Conservation (phyloP, 2,113 vertebrate genomes). For the Forbesichthys papilliferus region DNA sequence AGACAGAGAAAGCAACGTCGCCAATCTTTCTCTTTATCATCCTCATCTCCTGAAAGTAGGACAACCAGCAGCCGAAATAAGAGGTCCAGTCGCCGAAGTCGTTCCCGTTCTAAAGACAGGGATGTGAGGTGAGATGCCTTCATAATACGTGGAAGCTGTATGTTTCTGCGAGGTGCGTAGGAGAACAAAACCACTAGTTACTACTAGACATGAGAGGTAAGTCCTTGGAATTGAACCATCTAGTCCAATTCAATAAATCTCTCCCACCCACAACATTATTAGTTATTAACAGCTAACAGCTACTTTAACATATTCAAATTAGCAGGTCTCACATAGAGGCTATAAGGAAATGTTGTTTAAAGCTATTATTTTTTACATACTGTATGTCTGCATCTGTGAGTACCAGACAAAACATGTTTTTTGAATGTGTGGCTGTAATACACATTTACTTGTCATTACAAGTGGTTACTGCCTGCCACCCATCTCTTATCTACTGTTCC, state of each 20-base stretch:
- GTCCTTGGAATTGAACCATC: not conserved
- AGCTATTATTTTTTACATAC: too few species aligned
- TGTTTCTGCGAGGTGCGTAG: not conserved
- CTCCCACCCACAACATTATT: too few species aligned
- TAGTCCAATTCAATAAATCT: too few species aligned
- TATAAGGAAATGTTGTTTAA: too few species aligned
- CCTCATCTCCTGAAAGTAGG: slow-evolving; percentile 87
- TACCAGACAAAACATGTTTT: not conserved
- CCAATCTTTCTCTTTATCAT: slow-evolving; percentile 86
- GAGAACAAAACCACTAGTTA: not conserved
- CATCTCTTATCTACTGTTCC: not conserved
- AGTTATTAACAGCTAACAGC: too few species aligned
- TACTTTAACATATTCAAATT: too few species aligned
- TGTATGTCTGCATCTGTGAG: too few species aligned
- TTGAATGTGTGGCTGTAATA: not conserved
- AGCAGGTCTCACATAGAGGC: too few species aligned
- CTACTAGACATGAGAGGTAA: not conserved
- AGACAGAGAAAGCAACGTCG: slow-evolving; percentile 88
- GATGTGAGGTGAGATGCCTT: slow-evolving; percentile 59
- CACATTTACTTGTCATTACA: slow-evolving; percentile 23
- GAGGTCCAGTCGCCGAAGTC: slow-evolving; percentile 82
- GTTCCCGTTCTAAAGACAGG: slow-evolving; percentile 83
- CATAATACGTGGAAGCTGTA: not conserved
- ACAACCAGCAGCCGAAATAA: slow-evolving; percentile 81
- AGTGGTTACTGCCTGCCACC: slow-evolving; percentile 24